phyloP scores from a whole-genome alignment of 2,888 invertebrate genomes.

The Callimorpha dominula region DNA sequence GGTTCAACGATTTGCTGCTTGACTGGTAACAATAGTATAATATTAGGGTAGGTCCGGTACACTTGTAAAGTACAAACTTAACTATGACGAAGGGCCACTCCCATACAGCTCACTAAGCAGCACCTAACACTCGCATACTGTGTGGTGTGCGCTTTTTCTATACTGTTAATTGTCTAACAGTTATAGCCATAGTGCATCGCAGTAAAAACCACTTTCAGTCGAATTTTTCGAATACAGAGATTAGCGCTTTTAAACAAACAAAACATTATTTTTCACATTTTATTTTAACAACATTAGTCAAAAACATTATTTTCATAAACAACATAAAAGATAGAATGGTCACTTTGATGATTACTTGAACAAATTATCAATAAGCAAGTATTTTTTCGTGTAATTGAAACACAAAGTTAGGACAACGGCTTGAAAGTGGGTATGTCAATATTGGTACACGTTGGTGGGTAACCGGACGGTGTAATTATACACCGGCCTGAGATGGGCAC shows the following conservation, averaged over 20 bases:
- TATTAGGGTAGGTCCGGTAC: background rate
- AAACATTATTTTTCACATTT: too few relatives aligned
- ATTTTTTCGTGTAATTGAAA: constrained; percentile 53
- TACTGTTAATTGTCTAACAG: background rate
- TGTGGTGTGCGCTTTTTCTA: too few relatives aligned
- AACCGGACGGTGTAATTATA: constrained; percentile 33
- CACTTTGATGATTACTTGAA: constrained; percentile 42
- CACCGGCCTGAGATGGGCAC: constrained; percentile 14
- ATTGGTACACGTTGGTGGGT: constrained; percentile 50
- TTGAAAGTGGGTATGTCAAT: constrained; percentile 63
- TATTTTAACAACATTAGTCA: too few relatives aligned
- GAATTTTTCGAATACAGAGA: too few relatives aligned
- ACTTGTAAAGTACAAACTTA: background rate
- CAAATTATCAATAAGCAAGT: constrained; percentile 62
- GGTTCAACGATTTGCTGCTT: background rate
- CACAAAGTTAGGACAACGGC: constrained; percentile 50
- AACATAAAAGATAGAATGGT: constrained; percentile 41
- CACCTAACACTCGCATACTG: background rate
- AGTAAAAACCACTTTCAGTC: background rate
- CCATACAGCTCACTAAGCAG: background rate
- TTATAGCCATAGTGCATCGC: background rate
- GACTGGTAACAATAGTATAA: background rate
- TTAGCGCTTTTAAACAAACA: too few relatives aligned
- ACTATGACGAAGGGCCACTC: background rate
- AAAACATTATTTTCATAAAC: constrained; percentile 39